A percentile compares a stretch with the other conserved stretches of the same genome.
Conservation (phyloP, 2,888 invertebrate species). For the Mythimna loreyi region DNA sequence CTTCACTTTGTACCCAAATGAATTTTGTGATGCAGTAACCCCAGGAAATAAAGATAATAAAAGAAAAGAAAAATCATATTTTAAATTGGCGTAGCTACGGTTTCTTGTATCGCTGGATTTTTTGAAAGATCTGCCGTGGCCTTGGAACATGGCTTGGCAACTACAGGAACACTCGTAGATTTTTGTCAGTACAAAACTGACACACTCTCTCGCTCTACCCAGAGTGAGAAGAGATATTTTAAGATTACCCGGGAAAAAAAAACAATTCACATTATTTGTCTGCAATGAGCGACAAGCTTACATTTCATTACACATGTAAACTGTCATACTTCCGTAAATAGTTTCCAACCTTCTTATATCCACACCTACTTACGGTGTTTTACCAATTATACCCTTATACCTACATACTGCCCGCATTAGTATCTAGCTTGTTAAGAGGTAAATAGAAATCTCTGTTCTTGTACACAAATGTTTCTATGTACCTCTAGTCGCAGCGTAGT, state of each 20-base stretch:
- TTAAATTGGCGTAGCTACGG: no score
- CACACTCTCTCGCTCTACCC: no score
- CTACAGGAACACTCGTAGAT: no score
- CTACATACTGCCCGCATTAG: conserved; percentile 16
- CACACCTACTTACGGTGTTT: neutral
- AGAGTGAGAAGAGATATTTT: no score
- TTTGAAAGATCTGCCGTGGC: neutral
- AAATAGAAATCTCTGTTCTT: conserved; percentile 20
- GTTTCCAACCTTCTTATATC: no score
- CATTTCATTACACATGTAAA: neutral
- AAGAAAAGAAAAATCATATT: neutral
- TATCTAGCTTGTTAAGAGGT: neutral
- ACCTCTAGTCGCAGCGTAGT: conserved; percentile 8
- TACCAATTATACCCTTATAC: conserved; percentile 6
- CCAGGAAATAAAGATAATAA: neutral
- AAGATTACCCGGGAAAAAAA: no score
- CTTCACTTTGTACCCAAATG: neutral
- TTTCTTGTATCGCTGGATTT: no score
- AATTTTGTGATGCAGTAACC: neutral
- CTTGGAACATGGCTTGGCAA: no score
- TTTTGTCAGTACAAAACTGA: no score
- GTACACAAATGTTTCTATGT: conserved; percentile 9
- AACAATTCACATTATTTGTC: no score
- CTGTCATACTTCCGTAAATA: neutral
- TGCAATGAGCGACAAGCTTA: no score